Evolutionary conservation across 2,888 invertebrate genomes (phyloP), one percentile per base, ranked within the genome.

Genomic region (Agrochola lychnidis): DNA sequence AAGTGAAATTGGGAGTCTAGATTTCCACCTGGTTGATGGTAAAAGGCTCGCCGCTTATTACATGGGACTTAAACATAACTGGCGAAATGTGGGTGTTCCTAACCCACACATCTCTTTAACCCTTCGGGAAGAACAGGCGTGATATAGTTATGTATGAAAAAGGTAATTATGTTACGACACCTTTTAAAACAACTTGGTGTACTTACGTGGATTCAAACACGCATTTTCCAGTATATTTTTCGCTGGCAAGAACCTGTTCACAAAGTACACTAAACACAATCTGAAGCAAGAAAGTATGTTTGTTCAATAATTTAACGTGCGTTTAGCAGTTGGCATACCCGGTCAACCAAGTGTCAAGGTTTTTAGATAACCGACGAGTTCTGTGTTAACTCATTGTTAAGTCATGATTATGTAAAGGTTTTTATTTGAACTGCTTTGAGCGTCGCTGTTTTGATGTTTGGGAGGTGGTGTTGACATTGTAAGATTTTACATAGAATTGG

Each of bases 321-420:
- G 42, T 59, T 73, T 83, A 76, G 73, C 66, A 30, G 42, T 59
- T 56, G 19, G 25, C 42, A 67, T 62, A 73, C 53, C 61, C 73
- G 84, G 84, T 76, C 87, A 84, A 40, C 6, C 30, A 42, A 62
- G 62, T 86, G 83, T 84, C 84, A 84, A 84, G 84, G 84, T 84
- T 87, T 64, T 69, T 40, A 62, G 63, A 59, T 76, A 77, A 62
- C 40, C 25, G 19, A 74, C 36, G 42, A 56, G 70, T 42, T 63
- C 16, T 40, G 63, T 51, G 30, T 66, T 64, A 85, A 71, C 42
- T 74, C 70, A 59, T 51, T 68, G 82, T 76, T 78, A 68, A 62
- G 76, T 70, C 77, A 70, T 70, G 53, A 59, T 85, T 82, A 82
- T 68, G 78, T 82, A 76, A 82, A 71, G 77, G 51, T 19, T 57